Conservation (phyloP, 2,888 invertebrate species). For the Blera fallax region DNA sequence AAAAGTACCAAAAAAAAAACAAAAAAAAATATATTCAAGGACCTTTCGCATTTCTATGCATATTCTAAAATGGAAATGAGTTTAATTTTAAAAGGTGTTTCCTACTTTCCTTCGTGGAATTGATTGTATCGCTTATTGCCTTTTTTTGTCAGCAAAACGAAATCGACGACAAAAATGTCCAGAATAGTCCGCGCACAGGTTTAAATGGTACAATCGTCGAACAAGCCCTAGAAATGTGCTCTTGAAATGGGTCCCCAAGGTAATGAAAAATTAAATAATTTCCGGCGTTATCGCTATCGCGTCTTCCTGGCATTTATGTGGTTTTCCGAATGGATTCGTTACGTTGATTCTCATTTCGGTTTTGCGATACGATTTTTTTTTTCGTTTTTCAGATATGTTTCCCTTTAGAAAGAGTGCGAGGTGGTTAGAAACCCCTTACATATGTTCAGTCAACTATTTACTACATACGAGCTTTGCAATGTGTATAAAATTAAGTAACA, state of each 20-base stretch:
- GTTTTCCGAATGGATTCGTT: not conserved
- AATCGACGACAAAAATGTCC: not conserved
- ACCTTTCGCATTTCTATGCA: not conserved
- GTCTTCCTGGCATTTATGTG: not conserved
- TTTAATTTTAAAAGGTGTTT: not conserved
- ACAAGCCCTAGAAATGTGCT: not conserved
- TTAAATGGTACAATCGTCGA: not conserved
- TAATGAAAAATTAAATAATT: slow-evolving; percentile 3
- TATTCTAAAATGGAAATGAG: slow-evolving; percentile 24
- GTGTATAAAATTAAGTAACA: no score
- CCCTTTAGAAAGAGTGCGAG: not conserved
- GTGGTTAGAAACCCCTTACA: no score
- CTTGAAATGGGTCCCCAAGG: not conserved
- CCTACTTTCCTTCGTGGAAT: not conserved
- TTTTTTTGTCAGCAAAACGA: not conserved
- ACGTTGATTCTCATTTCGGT: not conserved
- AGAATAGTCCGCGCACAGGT: not conserved
- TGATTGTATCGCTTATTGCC: not conserved
- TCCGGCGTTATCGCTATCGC: not conserved
- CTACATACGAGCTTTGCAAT: no score
- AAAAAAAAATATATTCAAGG: not conserved
- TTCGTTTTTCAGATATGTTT: not conserved
- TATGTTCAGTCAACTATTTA: no score
- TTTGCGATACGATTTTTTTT: not conserved
- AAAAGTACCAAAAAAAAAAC: not conserved